A percentile compares a stretch with the other conserved stretches of the same genome.
phyloP scores from a whole-genome alignment of 2,113 vertebrate species.

The Lampris incognitus region DNA sequence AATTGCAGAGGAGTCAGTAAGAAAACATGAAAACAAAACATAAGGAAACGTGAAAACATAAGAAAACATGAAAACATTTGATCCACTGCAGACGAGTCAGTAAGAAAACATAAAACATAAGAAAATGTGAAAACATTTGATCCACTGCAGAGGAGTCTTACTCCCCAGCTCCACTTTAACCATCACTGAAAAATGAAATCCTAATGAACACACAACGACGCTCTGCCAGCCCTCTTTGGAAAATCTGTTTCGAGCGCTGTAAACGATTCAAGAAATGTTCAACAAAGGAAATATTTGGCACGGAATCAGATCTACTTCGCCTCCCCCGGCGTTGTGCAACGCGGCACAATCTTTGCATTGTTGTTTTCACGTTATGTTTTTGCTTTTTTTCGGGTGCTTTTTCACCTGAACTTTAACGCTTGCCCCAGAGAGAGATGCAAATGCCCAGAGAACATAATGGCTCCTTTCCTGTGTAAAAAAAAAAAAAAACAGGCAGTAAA shows the following conservation, averaged over 20 bases:
- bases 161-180: slow-evolving; percentile 11
- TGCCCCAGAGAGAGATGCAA: slow-evolving; percentile 92
- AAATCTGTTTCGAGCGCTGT: slow-evolving; percentile 40
- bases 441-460: slow-evolving; percentile 99
- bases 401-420: slow-evolving; percentile 92
- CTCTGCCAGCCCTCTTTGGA: slow-evolving; percentile 42
- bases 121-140: no score
- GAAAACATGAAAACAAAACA: no score
- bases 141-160: neutral
- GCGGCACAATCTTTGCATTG: slow-evolving; percentile 8
- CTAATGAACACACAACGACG: slow-evolving; percentile 22
- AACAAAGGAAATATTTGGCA: slow-evolving; percentile 49
- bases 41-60: no score
- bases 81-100: neutral
- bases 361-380: slow-evolving; percentile 82
- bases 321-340: slow-evolving; percentile 46
- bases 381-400: slow-evolving; percentile 91
- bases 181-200: slow-evolving; percentile 15
- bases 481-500: slow-evolving; percentile 90
- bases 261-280: slow-evolving; percentile 56
- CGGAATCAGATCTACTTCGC: slow-evolving; percentile 38
- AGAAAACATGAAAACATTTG: no score
- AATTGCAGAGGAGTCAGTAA: no score
- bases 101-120: neutral
- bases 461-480: slow-evolving; percentile 95